phyloP scores from a whole-genome alignment of 2,113 vertebrate species.

The Urocitellus parryii region DNA sequence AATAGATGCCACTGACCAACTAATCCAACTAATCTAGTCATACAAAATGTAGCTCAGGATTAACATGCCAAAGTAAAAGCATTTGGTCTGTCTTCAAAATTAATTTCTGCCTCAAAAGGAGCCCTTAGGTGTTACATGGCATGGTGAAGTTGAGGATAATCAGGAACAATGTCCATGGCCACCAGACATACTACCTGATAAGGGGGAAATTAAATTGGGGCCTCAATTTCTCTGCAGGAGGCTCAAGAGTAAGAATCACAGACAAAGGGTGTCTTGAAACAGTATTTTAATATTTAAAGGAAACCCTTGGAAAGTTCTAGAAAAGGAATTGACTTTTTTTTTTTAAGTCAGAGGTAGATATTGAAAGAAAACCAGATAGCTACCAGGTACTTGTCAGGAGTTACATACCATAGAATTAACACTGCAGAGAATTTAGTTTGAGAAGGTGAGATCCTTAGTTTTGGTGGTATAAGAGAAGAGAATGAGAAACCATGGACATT shows the following conservation, averaged over 20 bases:
- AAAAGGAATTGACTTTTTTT: constrained; percentile 84
- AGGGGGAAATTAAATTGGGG: constrained; percentile 64
- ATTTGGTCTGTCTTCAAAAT: neutral
- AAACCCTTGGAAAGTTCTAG: constrained; percentile 83
- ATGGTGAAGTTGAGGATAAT: neutral
- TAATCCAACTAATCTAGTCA: neutral
- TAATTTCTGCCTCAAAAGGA: neutral
- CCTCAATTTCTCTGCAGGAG: constrained; percentile 89
- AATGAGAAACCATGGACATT: constrained; percentile 92
- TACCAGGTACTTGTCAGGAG: constrained; percentile 88
- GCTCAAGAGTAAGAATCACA: constrained; percentile 87
- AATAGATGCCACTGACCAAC: neutral
- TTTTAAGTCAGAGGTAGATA: constrained; percentile 84
- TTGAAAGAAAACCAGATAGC: constrained; percentile 87
- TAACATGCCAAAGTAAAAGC: neutral
- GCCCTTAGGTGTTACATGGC: neutral
- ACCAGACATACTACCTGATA: neutral
- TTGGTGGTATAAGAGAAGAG: constrained; percentile 88
- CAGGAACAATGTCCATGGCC: neutral
- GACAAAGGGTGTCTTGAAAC: constrained; percentile 86
- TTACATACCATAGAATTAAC: constrained; percentile 88
- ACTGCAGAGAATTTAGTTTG: constrained; percentile 85
- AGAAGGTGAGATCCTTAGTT: constrained; percentile 89
- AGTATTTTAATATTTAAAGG: constrained; percentile 88
- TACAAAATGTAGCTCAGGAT: neutral